Base-by-base conservation (phyloP, 2,797 vertebrate genomes). In the Saguinus oedipus region DNA sequence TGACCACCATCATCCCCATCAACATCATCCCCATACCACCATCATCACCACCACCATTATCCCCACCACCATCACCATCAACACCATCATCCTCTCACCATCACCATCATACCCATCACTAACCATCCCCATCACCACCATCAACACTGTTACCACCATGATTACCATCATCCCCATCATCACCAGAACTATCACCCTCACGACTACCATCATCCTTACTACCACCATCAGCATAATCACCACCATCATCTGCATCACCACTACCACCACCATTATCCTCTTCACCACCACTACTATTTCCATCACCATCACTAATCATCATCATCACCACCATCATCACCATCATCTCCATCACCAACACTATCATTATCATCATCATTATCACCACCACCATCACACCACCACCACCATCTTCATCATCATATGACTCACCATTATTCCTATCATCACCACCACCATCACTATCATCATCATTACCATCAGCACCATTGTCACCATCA, bases 401-500 rank as follows among this genome's bases (percentile, higher is more conserved):
- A 17, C 3, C n/a, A 4, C 0, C 79, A 81, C 3, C 15, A 70
- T 4, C 10, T 24, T 0, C 42, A n/a, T 12, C 6, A 17, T 13
- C 42, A n/a, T 14, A 83, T 10, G 7, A 14, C 0, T 42, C 42
- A 42, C 42, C 42, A 42, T 42, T 6, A 42, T 42, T 42, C 42
- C 42, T 7, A 44, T 44, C 42, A 44, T 44, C 27, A 46, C 7
- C 53, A 42, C 3, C 36, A 83, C 5, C 14, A 84, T 10, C 12
- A 14, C 0, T 22, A 72, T 0, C 46, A 79, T 2, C 30, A 78
- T 11, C 44, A 33, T 1, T 46, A 48, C 0, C 75, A 12, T 0
- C 46, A 53, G 2, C 19, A 22, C 1, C 48, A 87, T 1, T 5
- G 20, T 0, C 48, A 33, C 6, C n/a, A 44, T 1, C 10, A 20